phyloP scores from a whole-genome alignment of 2,888 invertebrate genomes.

The Xylota sylvarum region DNA sequence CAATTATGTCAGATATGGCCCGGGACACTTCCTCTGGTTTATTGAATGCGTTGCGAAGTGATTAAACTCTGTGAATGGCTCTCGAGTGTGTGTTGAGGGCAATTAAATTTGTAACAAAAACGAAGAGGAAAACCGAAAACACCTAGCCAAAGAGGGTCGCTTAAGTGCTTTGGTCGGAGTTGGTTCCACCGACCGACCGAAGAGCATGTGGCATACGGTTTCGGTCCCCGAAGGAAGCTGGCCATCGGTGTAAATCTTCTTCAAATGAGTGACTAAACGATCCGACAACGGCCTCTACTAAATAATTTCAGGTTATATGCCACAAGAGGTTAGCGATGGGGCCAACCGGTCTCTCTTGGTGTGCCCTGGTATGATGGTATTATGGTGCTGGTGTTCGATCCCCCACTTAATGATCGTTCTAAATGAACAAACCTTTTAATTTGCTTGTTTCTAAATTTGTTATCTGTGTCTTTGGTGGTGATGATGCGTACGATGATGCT shows the following conservation, averaged over 20 bases:
- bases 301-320: constrained; percentile 75
- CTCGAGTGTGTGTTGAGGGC: constrained; percentile 72
- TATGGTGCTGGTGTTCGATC: constrained; percentile 29
- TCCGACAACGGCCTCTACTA: constrained; percentile 76
- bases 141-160: constrained; percentile 60
- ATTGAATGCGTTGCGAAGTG: constrained; percentile 75
- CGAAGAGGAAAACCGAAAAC: constrained; percentile 54
- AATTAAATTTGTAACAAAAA: constrained; percentile 77
- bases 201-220: constrained; percentile 64
- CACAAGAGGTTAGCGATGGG: constrained; percentile 62
- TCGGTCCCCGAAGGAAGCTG: constrained; percentile 69
- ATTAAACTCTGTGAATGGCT: constrained; percentile 73
- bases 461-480: constrained; percentile 76
- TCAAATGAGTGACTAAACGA: constrained; percentile 78
- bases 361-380: not conserved
- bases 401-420: constrained; percentile 78
- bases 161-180: constrained; percentile 62
- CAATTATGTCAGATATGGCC: constrained; percentile 77
- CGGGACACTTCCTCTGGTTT: constrained; percentile 70
- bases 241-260: constrained; percentile 76
- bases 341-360: constrained; percentile 69
- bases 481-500: constrained; percentile 55
- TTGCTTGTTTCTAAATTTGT: constrained; percentile 79
- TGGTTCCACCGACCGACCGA: constrained; percentile 21
- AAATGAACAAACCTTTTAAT: constrained; percentile 80